These are phyloP conservation scores for Isaurus tuberculatus DNA, from an alignment of 92 coral and sea anemone species.

Conservation along the genomic window DNA sequence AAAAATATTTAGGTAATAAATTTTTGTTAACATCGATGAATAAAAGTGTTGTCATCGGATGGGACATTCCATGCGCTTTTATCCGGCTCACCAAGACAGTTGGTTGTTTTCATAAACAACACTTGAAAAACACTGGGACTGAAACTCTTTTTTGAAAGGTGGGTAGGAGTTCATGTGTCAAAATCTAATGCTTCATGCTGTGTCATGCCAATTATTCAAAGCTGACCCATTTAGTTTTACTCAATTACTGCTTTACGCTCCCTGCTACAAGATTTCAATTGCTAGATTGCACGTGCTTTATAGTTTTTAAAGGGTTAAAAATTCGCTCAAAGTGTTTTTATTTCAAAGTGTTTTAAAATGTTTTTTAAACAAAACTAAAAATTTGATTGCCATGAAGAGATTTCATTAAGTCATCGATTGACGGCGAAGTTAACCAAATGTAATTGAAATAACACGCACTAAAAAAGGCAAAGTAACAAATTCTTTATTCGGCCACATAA, in stretches of 20 bases:
- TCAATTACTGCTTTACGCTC: too few species aligned
- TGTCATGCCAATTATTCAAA: constrained; percentile 26
- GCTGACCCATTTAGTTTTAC: too few species aligned
- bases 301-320: neutral
- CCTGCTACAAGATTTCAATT: too few species aligned
- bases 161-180: constrained; percentile 14
- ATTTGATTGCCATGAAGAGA: neutral
- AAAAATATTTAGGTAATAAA: neutral
- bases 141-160: constrained; percentile 1
- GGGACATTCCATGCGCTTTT: constrained; percentile 2
- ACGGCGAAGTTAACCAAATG: neutral
- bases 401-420: neutral
- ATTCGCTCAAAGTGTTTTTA: neutral
- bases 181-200: constrained; percentile 12
- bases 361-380: neutral
- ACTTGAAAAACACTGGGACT: constrained; percentile 1
- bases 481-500: too few species aligned
- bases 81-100: neutral
- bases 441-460: neutral
- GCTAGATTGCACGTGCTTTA: too few species aligned
- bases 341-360: neutral
- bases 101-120: constrained; percentile 34
- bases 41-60: neutral
- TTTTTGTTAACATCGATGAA: neutral
- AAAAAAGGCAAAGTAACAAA: neutral